Evolutionary conservation across 30 jellyfish, hydroid and myxozoan genomes (phyloP).

Genomic region (Pelagia noctiluca): DNA sequence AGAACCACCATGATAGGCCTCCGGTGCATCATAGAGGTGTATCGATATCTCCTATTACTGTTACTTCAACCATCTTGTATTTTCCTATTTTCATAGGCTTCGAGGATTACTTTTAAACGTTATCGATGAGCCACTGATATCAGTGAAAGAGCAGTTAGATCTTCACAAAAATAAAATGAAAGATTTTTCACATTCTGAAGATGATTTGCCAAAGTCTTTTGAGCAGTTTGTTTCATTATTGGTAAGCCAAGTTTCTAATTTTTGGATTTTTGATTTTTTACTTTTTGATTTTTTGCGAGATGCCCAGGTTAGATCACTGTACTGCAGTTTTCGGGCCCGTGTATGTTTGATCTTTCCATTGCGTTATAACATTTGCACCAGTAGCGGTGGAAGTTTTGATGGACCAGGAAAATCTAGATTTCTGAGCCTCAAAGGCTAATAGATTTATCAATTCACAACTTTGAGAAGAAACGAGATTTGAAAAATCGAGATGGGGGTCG

Average conservation of each 20-base stretch:
- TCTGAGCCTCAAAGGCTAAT: no score
- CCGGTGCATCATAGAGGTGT: not conserved
- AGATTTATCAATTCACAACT: no score
- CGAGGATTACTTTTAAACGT: slow-evolving; percentile 31
- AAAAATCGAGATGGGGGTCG: no score
- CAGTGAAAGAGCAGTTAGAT: slow-evolving; percentile 16
- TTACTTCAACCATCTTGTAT: not conserved
- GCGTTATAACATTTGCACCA: no score
- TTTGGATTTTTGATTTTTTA: not conserved
- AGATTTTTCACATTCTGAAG: slow-evolving; percentile 14
- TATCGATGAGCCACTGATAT: slow-evolving; percentile 41
- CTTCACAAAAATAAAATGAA: slow-evolving; percentile 26
- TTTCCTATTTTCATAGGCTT: slow-evolving; percentile 25
- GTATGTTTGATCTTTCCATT: no score
- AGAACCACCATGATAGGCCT: no score
- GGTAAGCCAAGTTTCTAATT: no score
- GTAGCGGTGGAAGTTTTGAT: no score
- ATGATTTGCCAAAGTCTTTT: slow-evolving; percentile 26
- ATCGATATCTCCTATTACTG: not conserved
- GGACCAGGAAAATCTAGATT: no score
- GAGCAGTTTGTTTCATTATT: slow-evolving; percentile 28
- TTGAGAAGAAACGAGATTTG: no score
- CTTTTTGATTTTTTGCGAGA: not conserved
- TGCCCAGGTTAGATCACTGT: not conserved
- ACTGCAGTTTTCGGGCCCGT: not conserved